Evolutionary conservation across 2,113 vertebrate genomes (phyloP).

Genomic region (Dinomys branickii): DNA sequence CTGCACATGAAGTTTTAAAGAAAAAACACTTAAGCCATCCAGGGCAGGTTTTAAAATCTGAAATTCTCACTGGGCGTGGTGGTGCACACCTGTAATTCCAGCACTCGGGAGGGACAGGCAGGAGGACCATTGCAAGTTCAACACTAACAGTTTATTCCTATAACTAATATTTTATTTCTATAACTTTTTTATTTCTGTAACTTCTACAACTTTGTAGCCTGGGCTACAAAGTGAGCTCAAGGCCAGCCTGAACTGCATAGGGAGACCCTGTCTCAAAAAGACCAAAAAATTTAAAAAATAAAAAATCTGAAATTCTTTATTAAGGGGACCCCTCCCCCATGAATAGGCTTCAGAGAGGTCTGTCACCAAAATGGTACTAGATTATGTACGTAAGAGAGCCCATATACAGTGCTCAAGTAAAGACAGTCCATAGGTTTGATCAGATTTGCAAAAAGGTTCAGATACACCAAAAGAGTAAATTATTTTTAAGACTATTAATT

Average conservation of each 20-base stretch:
- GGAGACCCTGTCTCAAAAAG: too few species aligned
- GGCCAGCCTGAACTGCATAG: too few species aligned
- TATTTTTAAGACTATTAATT: constrained; percentile 18
- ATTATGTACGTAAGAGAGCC: background rate
- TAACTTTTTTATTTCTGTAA: too few species aligned
- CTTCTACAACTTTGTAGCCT: too few species aligned
- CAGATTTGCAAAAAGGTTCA: background rate
- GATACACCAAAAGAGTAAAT: constrained; percentile 33
- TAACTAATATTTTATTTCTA: too few species aligned
- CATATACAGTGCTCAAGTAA: background rate
- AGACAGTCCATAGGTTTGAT: background rate
- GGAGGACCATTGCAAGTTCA: too few species aligned
- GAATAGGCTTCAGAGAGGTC: background rate
- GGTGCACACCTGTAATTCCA: too few species aligned
- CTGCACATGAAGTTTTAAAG: constrained; percentile 22
- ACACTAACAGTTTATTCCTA: too few species aligned
- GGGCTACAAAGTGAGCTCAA: too few species aligned
- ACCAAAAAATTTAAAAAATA: too few species aligned
- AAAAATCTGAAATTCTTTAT: constrained; percentile 4
- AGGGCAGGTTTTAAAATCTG: constrained; percentile 43
- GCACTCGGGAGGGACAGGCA: too few species aligned
- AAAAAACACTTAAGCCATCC: constrained; percentile 27
- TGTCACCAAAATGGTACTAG: background rate
- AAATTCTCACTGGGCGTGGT: background rate
- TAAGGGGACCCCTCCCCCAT: background rate